Base-by-base conservation (phyloP, 2,888 invertebrate species). In the Tanytarsus gracilentus region DNA sequence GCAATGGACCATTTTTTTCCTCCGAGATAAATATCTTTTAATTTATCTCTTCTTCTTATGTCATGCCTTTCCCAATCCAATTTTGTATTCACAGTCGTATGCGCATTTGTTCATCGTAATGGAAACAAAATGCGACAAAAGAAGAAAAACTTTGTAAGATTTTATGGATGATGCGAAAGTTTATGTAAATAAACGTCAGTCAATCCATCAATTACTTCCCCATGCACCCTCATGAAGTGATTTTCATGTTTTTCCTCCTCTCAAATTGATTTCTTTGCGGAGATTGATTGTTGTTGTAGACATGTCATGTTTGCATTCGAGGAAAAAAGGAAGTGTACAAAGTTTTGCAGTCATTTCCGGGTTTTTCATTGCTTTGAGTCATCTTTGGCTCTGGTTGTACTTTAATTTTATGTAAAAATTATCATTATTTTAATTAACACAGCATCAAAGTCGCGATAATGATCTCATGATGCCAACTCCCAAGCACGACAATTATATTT, bases 401-500 rank as follows among this genome's bases (percentile, higher is more conserved):
- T 7, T 14, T 6, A 36, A 16, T 14, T 14, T 36, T 14, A 36
- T 36, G 18, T 44, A 9, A 44, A 44, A 21, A 23, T 18, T 44
- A 23, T 23, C 44, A 44, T 23, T n/a, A 23, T 44, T 18, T 23
- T 44, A 44, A 44, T 44, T 44, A 44, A 44, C 44, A 44, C 44
- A 44, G 44, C 44, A 44, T 18, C 18, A 33, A 44, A 44, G 44
- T 40, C 25, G 50, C 40, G 27, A 56, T 56, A 40, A 56, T 23
- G 36, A 53, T 53, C 53, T 14, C 25, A 18, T 36, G 39, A 25
- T 36, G 9, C 26, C 18, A 33, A n/a, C n/a, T n/a, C 23, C 44
- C 16, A 40, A 36, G 26, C 27, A 4, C 55, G 40, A 56, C 55
- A 56, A 40, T 56, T 56, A 40, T 27, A 40, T 56, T 56, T 56